phyloP scores from a whole-genome alignment of 2,888 invertebrate species.

The Caenorhabditis plicata region DNA sequence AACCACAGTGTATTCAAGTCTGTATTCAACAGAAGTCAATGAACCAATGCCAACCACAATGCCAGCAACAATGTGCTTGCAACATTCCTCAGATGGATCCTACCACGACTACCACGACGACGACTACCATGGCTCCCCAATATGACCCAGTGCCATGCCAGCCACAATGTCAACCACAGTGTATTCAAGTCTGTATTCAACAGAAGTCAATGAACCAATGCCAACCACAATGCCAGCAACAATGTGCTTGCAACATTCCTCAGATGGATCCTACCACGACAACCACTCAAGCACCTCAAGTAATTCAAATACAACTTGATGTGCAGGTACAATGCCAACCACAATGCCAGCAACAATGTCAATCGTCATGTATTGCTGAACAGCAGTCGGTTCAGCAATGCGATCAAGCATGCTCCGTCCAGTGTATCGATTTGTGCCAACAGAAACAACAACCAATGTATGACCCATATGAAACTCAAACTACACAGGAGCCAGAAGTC shows the following conservation, averaged over 20 bases:
- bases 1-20: constrained; percentile 16
- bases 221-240: no score
- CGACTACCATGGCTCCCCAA: no score
- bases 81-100: no score
- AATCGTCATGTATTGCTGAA: constrained; percentile 36
- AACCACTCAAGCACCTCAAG: constrained; percentile 27
- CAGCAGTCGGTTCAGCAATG: constrained; percentile 38
- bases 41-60: constrained; percentile 8
- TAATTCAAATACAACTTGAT: constrained; percentile 29
- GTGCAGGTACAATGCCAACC: constrained; percentile 41
- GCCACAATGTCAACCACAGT: no score
- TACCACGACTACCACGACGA: no score
- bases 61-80: no score
- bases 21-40: no score
- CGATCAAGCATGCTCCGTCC: constrained; percentile 26
- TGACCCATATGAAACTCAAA: no score
- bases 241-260: constrained; percentile 22
- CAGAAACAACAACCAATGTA: no score
- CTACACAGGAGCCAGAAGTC: constrained; percentile 5
- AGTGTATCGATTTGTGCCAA: constrained; percentile 31
- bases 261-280: constrained; percentile 14
- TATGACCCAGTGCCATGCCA: constrained; percentile 25
- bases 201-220: no score
- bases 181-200: no score
- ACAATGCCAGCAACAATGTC: constrained; percentile 44